A percentile compares a stretch with the other conserved stretches of the same genome.
These are phyloP conservation scores for Morus bassanus DNA, from an alignment of 2,797 vertebrate genomes.

Conservation along the genomic window DNA sequence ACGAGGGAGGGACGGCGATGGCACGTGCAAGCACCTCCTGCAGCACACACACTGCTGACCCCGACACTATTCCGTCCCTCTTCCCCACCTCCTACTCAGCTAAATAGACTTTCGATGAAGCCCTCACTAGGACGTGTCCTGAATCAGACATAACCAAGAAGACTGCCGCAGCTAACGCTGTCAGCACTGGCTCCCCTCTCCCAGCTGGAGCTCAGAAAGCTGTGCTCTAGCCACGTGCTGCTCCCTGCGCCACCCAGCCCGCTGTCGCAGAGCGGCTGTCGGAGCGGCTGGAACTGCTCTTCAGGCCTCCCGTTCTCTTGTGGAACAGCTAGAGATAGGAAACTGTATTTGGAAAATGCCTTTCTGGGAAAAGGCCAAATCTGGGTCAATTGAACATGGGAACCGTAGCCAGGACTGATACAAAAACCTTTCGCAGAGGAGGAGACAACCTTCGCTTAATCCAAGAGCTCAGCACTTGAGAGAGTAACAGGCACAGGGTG, in stretches of 20 bases:
- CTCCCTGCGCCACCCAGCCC: neutral
- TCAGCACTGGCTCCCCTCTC: fast-evolving
- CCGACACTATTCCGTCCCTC: neutral
- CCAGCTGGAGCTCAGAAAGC: neutral
- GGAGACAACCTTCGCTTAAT: neutral
- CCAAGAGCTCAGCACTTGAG: neutral
- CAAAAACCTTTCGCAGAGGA: neutral
- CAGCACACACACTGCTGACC: neutral
- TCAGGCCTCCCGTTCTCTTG: neutral
- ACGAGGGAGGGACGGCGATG: fast-evolving
- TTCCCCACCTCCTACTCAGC: neutral
- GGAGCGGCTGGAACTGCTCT: neutral
- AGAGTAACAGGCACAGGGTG: neutral
- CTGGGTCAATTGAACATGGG: neutral
- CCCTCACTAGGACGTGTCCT: fast-evolving
- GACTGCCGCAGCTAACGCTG: fast-evolving
- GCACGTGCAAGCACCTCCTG: neutral
- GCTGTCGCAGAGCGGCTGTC: neutral
- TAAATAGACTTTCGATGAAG: neutral
- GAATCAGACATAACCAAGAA: fast-evolving
- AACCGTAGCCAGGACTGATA: neutral
- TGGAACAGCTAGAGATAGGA: neutral
- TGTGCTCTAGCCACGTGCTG: neutral
- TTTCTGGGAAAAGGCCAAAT: neutral
- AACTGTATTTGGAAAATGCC: neutral